Conservation (phyloP, 2,797 vertebrate genomes). For the Sebastes kiyomatsui region DNA sequence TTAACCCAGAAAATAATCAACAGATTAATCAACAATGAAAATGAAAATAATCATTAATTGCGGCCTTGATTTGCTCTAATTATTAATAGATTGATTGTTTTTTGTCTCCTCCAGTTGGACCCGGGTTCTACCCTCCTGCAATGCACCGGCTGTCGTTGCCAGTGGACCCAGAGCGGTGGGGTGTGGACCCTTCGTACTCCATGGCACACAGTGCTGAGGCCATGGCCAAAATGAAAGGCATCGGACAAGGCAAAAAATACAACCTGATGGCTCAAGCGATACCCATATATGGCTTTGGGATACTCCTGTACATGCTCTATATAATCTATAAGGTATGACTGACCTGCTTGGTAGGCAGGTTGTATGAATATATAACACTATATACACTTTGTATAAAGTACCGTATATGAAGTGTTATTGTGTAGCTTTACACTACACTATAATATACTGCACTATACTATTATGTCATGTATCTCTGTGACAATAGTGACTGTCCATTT, state of each 20-base stretch:
- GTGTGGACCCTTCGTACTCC: slow-evolving; percentile 73
- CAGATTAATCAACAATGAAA: no score
- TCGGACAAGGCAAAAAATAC: slow-evolving; percentile 80
- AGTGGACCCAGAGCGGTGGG: slow-evolving; percentile 72
- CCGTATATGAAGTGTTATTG: neutral
- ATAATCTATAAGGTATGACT: slow-evolving; percentile 92
- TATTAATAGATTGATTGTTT: neutral
- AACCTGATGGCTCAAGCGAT: slow-evolving; percentile 92
- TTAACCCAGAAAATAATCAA: no score
- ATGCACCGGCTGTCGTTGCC: slow-evolving; percentile 77
- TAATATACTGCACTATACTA: neutral
- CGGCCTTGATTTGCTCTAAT: neutral
- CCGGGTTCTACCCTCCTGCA: slow-evolving; percentile 83
- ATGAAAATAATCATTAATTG: neutral
- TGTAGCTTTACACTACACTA: neutral
- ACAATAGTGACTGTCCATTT: neutral
- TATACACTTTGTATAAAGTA: neutral
- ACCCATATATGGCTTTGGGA: slow-evolving; percentile 95
- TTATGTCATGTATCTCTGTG: neutral
- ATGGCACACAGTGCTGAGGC: slow-evolving; percentile 85
- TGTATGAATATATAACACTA: neutral
- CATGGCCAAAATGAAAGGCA: slow-evolving; percentile 84
- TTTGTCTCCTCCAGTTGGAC: slow-evolving; percentile 81
- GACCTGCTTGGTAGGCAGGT: neutral
- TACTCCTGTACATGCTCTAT: slow-evolving; percentile 94